These are phyloP conservation scores for Rhyzopertha dominica DNA, from an alignment of 1,140 invertebrate species.

Conservation along the genomic window DNA sequence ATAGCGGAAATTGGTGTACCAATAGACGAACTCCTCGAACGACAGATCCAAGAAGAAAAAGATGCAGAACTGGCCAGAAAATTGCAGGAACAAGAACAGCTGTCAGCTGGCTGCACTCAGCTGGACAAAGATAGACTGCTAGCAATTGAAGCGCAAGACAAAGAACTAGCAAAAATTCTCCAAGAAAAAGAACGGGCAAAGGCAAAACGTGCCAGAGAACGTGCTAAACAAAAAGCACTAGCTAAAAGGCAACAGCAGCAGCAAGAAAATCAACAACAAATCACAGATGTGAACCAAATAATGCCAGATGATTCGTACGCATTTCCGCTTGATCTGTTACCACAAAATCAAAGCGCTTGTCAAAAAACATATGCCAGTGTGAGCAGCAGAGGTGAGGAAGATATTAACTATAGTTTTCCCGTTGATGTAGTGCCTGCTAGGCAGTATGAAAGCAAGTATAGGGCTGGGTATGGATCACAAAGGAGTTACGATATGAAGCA, in stretches of 20 bases:
- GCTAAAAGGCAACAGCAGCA: constrained; percentile 54
- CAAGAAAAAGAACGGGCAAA: constrained; percentile 79
- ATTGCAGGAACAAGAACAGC: constrained; percentile 55
- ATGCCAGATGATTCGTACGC: constrained; percentile 43
- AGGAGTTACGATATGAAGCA: constrained; percentile 18
- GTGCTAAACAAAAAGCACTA: constrained; percentile 61
- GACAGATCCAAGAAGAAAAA: constrained; percentile 56
- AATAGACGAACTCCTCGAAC: constrained; percentile 47
- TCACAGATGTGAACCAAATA: constrained; percentile 26
- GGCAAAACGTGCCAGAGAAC: constrained; percentile 59
- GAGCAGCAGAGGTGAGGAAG: constrained; percentile 27
- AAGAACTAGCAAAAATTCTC: constrained; percentile 80
- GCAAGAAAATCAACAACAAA: constrained; percentile 33
- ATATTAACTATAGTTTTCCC: constrained; percentile 42
- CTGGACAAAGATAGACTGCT: constrained; percentile 65
- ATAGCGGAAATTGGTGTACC: constrained; percentile 50
- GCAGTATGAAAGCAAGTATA: constrained; percentile 1
- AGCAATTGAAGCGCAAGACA: constrained; percentile 88
- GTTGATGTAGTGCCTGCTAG: constrained; percentile 33
- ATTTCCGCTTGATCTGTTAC: constrained; percentile 39
- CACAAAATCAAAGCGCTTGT: constrained; percentile 19
- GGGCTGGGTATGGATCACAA: constrained; percentile 24
- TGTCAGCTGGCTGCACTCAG: constrained; percentile 55
- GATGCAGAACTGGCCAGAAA: constrained; percentile 56
- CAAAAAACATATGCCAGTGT: background rate